Evolutionary conservation across 2,888 invertebrate species (phyloP).

Genomic region (Cybosia mesomella): DNA sequence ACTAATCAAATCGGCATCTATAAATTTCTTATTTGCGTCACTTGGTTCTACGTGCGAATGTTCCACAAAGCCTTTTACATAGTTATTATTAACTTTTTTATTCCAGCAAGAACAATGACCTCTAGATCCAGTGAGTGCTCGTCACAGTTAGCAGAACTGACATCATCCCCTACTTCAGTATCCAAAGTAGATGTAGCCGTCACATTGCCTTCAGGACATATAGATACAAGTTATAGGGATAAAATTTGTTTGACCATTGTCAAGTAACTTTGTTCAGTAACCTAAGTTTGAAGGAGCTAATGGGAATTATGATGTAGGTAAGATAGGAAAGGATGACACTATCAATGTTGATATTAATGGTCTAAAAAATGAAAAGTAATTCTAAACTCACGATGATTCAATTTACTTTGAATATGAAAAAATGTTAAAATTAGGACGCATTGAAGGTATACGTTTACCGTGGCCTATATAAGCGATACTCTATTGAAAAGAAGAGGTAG

Average conservation of each 20-base stretch:
- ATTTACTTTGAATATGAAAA: neutral
- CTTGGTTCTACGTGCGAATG: neutral
- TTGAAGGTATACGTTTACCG: neutral
- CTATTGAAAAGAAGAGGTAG: neutral
- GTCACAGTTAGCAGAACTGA: slow-evolving; percentile 73
- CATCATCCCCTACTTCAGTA: slow-evolving; percentile 68
- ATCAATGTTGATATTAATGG: neutral
- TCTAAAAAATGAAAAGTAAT: neutral
- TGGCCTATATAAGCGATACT: neutral
- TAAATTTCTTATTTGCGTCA: neutral
- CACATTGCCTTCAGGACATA: slow-evolving; percentile 72
- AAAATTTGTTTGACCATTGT: slow-evolving; percentile 81
- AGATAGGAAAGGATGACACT: neutral
- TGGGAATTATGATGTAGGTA: slow-evolving; percentile 6
- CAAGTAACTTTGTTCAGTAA: slow-evolving; percentile 57
- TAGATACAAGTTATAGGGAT: slow-evolving; percentile 79
- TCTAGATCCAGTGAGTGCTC: slow-evolving; percentile 82
- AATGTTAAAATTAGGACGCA: neutral
- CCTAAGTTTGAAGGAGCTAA: slow-evolving; percentile 19
- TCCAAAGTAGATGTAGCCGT: slow-evolving; percentile 82
- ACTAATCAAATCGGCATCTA: neutral
- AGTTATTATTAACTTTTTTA: neutral
- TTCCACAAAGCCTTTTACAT: neutral
- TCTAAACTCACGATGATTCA: neutral
- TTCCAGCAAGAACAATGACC: slow-evolving; percentile 78